Base-by-base conservation (phyloP, 2,888 invertebrate species). In the Hirtodrosophila trivittata region DNA sequence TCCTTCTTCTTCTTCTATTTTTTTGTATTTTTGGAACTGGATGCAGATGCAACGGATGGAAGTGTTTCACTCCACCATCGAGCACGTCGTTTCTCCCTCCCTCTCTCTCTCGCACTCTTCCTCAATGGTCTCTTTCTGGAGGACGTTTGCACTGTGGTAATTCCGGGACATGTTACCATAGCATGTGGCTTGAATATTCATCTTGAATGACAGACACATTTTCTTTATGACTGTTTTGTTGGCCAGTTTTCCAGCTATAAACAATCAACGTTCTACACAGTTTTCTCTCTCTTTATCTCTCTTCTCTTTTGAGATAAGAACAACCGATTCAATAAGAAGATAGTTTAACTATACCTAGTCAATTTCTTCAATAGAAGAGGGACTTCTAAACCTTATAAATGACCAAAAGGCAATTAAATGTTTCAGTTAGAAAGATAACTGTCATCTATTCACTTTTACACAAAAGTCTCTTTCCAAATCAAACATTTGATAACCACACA, bases 11-110 rank as follows among this genome's bases (percentile, higher is more conserved):
- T 16, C 35, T 21, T 12, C 28, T 49, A 5, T 7, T 37, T 38
- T 38, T 58, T 26, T 2, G 26, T 54, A 28, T 18, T 35, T 28
- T 9, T 28, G 16, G 13, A 12, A 9, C 37, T 32, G 10, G 18
- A 43, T 57, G 63, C 47, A 49, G 57, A 28, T 59, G 58, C 55
- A 57, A 26, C 76, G 71, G 72, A 75, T 63, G 76, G 39, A 72
- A 75, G 62, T 58, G 62, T 59, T 75, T 62, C 66, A 55, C 42
- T 43, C 33, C 37, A 38, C 32, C 56, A 55, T 30, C 35, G 16
- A 16, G 33, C 28, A 26, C 26, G 13, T 6, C 4, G 10, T 6
- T 16, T 6, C n/a, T 14, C 38, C 7, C 38, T 12, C 12, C 26
- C 13, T 12, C 32, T 30, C 26, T 13, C 8, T 28, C 3, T 12